These are phyloP conservation scores for roundworm (Caenorhabditis elegans) DNA, from an alignment of 1,140 invertebrate genomes.

Conservation along the genomic window WBcel235 BX284603.4:5007501-5008000, in stretches of 20 bases:
- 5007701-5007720: constrained; percentile 11
- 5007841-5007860: too few relatives aligned
- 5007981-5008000: too few relatives aligned
- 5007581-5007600: constrained; percentile 4
- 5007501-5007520: background rate
- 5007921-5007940: too few relatives aligned
- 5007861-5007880: too few relatives aligned
- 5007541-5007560: constrained; percentile 14
- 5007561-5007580: background rate
- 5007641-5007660: background rate
- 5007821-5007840: too few relatives aligned
- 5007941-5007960: too few relatives aligned
- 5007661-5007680: background rate
- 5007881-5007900: too few relatives aligned
- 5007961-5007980: too few relatives aligned
- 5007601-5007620: background rate
- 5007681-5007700: too few relatives aligned
- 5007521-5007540: constrained; percentile 20
- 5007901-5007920: too few relatives aligned
- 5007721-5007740: constrained; percentile 19
- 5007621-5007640: background rate
- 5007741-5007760: constrained; percentile 27
- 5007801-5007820: too few relatives aligned
- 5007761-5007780: constrained; percentile 31
- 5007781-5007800: background rate